Evolutionary conservation across 1,140 invertebrate genomes (phyloP).

Genomic region (Drosophila ambigua): DNA sequence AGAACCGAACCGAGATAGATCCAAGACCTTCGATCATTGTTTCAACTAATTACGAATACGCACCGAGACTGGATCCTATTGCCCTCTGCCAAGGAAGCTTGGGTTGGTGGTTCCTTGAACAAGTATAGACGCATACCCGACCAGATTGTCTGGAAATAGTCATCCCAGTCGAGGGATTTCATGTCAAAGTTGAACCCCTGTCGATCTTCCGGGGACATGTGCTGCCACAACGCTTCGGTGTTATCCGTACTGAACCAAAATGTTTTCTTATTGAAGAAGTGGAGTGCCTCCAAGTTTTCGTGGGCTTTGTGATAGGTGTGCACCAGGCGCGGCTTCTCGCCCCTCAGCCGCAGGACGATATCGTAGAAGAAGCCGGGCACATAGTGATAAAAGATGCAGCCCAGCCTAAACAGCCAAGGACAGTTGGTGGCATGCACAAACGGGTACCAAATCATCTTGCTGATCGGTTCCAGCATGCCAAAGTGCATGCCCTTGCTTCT

Average conservation of each 20-base stretch:
- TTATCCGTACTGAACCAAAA: constrained; percentile 89
- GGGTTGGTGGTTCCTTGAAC: too few species aligned
- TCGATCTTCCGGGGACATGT: constrained; percentile 26
- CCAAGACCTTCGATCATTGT: neutral
- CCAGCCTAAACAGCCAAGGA: constrained; percentile 78
- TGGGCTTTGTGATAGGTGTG: constrained; percentile 89
- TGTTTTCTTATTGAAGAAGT: constrained; percentile 87
- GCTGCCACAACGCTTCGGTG: constrained; percentile 85
- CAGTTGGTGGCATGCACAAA: too few species aligned
- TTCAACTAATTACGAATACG: neutral
- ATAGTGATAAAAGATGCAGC: constrained; percentile 85
- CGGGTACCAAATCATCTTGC: constrained; percentile 25
- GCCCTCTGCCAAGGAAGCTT: constrained; percentile 78
- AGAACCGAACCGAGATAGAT: neutral
- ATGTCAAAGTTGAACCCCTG: too few species aligned
- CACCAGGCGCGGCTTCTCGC: constrained; percentile 84
- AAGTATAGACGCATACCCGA: too few species aligned
- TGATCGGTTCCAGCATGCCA: constrained; percentile 62
- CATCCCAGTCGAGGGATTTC: constrained; percentile 83
- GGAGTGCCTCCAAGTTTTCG: constrained; percentile 87
- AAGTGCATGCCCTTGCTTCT: neutral
- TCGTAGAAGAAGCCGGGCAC: constrained; percentile 87
- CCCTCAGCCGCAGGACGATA: constrained; percentile 79
- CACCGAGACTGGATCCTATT: neutral
- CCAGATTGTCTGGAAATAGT: too few species aligned